Evolutionary conservation across 1,140 invertebrate genomes (phyloP), one percentile per base, ranked within the genome.

Genomic region (Batillaria attramentaria): DNA sequence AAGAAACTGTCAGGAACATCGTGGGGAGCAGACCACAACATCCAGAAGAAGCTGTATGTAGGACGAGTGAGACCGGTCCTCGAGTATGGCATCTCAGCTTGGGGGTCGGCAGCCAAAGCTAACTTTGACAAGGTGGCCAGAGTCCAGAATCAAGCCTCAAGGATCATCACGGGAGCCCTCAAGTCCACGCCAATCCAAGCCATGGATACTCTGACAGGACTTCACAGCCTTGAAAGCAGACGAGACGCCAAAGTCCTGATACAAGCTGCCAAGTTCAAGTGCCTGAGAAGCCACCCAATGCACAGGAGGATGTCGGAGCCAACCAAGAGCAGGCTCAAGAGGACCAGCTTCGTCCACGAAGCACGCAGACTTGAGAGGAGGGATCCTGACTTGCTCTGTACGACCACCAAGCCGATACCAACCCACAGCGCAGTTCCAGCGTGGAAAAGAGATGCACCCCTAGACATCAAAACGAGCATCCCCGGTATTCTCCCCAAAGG

Each of bases 21-120:
- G 18, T 42, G n/a, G 35, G 62, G 76, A 35, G 76, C 65, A 41
- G 76, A 69, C 42, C 24, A 28, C 8, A 50, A 16, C 24, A 65
- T 69, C 6, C 62, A 46, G 39, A 78, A 50, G 39, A 78, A 46
- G 28, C 37, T 77, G 31, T 77, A 77, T 37, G 35, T 50, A 39
- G 74, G 79, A 10, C 35, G 39, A n/a, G 54, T 80, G 0, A 43
- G 79, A 57, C 65, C 79, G 20, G 42, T 57, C 74, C 50, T 77
- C 10, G 79, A 80, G 20, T 81, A 81, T 74, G 80, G 80, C 5
- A 68, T 60, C 5, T 20, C 68, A 54, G 77, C 69, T 65, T 78
- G 69, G 72, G 35, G 39, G n/a, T 74, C 72, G 54, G 31, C 77
- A 50, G 62, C 77, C 18, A 79, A 75, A 10, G 65, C 76, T 31